These are phyloP conservation scores for Corythornis cristatus DNA, from an alignment of 2,113 vertebrate genomes.

Conservation along the genomic window DNA sequence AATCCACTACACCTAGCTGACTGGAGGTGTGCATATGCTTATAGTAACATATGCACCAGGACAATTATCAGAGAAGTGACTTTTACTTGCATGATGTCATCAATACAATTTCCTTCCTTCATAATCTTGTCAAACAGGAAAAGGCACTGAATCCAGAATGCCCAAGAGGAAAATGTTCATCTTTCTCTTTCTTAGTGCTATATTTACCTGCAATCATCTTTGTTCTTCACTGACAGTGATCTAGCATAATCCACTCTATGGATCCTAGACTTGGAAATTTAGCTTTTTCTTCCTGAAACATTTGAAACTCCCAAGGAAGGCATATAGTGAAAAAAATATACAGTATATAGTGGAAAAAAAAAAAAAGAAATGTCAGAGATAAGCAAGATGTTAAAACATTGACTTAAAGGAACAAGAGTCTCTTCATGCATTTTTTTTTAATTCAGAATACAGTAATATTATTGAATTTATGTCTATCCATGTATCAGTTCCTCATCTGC, in stretches of 20 bases:
- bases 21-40: background rate
- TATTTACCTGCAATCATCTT: background rate
- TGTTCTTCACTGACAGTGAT: constrained; percentile 21
- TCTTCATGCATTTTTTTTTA: too few relatives aligned
- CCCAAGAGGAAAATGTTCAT: background rate
- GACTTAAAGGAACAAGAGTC: too few relatives aligned
- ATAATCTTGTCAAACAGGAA: background rate
- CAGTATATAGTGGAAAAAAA: too few relatives aligned
- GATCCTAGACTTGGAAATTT: background rate
- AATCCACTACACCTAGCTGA: background rate
- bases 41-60: background rate
- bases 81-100: constrained; percentile 1
- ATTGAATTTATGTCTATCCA: too few relatives aligned
- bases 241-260: background rate
- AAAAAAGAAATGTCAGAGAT: too few relatives aligned
- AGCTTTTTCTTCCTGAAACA: background rate
- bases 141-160: background rate
- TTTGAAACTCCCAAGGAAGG: background rate
- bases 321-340: background rate
- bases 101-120: constrained; percentile 32
- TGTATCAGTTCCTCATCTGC: too few relatives aligned
- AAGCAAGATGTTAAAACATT: too few relatives aligned
- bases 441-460: too few relatives aligned
- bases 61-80: background rate
- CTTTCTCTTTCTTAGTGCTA: background rate